Conservation (phyloP, 2,797 vertebrate genomes). For the Gymnocypris eckloni region DNA sequence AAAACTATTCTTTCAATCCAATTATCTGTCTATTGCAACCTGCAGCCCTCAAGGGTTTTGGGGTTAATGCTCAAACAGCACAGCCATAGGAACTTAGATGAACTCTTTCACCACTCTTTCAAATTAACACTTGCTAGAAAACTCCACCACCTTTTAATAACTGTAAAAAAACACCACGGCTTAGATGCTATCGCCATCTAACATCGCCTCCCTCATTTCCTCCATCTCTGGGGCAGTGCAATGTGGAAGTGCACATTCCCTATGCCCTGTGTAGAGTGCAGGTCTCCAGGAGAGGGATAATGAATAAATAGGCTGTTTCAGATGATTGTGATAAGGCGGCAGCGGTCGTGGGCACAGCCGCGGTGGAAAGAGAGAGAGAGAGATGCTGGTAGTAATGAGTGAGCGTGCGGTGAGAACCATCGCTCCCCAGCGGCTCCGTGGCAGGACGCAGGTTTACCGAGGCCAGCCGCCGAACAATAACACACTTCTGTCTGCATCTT, state of each 20-base stretch:
- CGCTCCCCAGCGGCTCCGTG: constrained; percentile 54
- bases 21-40: constrained; percentile 18
- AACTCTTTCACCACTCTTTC: constrained; percentile 1
- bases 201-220: constrained; percentile 16
- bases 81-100: background rate
- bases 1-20: background rate
- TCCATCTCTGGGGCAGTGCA: constrained; percentile 36
- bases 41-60: constrained; percentile 18
- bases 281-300: constrained; percentile 57
- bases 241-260: constrained; percentile 25
- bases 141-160: constrained; percentile 34
- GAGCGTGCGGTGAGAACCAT: constrained; percentile 47
- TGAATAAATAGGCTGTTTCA: constrained; percentile 57
- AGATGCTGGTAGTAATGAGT: constrained; percentile 57
- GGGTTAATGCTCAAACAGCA: background rate
- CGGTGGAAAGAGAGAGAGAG: constrained; percentile 8
- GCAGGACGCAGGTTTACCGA: constrained; percentile 50
- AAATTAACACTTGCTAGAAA: constrained; percentile 18
- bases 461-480: constrained; percentile 49
- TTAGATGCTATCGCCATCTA: constrained; percentile 17
- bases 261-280: constrained; percentile 29
- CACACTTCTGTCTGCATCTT: constrained; percentile 58
- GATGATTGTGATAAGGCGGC: constrained; percentile 54
- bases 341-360: constrained; percentile 1
- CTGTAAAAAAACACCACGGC: background rate